These are phyloP conservation scores for Danaus plexippus DNA, from an alignment of 1,140 invertebrate genomes.

Conservation along the genomic window DNA sequence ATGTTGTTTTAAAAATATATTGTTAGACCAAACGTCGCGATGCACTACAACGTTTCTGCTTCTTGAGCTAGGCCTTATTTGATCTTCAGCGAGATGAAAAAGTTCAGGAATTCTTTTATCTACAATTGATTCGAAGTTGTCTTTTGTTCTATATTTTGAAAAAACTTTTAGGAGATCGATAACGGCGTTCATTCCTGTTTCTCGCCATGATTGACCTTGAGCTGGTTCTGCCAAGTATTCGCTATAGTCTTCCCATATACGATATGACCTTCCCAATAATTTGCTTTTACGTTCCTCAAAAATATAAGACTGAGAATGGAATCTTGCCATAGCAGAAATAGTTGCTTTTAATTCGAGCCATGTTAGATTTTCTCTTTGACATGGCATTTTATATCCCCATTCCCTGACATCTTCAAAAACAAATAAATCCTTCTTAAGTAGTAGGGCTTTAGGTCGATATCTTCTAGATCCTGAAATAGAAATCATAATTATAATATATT, in stretches of 20 bases:
- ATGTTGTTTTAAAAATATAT: slow-evolving; percentile 74
- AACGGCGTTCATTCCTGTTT: slow-evolving; percentile 55
- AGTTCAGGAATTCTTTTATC: slow-evolving; percentile 38
- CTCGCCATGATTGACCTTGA: slow-evolving; percentile 52
- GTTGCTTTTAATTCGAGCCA: slow-evolving; percentile 67
- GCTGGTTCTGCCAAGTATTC: slow-evolving; percentile 60
- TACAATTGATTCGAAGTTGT: slow-evolving; percentile 30
- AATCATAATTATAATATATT: background rate
- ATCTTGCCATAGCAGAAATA: slow-evolving; percentile 67
- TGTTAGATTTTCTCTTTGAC: slow-evolving; percentile 39
- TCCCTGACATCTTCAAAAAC: slow-evolving; percentile 52
- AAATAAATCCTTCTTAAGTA: slow-evolving; percentile 42
- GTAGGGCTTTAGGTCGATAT: slow-evolving; percentile 43
- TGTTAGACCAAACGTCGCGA: slow-evolving; percentile 76
- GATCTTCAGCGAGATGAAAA: slow-evolving; percentile 57
- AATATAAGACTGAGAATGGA: slow-evolving; percentile 73
- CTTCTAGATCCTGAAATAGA: slow-evolving; percentile 31
- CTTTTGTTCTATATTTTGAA: slow-evolving; percentile 40
- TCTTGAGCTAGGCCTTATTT: slow-evolving; percentile 60
- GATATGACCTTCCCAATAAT: slow-evolving; percentile 56
- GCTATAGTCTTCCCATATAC: slow-evolving; percentile 67
- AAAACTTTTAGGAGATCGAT: slow-evolving; percentile 62
- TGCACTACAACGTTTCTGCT: slow-evolving; percentile 74
- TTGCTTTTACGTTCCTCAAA: slow-evolving; percentile 62
- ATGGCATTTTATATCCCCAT: slow-evolving; percentile 44